A percentile compares a stretch with the other conserved stretches of the same genome.
phyloP scores from a whole-genome alignment of 2,797 vertebrate genomes.

The Mormyrops boulengeri region DNA sequence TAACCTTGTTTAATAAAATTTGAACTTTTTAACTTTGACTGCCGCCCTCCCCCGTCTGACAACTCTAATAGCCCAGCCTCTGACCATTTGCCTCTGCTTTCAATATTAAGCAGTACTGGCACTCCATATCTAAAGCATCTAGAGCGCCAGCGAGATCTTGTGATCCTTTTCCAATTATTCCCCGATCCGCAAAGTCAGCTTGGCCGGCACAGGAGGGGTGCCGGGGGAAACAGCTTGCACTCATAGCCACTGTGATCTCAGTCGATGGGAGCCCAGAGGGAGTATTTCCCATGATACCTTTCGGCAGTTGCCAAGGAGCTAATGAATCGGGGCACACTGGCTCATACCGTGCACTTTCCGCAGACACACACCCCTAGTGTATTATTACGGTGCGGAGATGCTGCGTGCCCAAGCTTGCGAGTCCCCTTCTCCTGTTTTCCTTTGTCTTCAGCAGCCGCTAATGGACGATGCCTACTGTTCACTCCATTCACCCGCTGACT shows the following conservation, averaged over 20 bases:
- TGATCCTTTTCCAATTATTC: neutral
- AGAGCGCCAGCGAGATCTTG: neutral
- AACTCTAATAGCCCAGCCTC: neutral
- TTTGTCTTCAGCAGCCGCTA: neutral
- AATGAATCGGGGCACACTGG: neutral
- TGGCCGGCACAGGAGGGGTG: neutral
- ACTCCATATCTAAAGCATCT: neutral
- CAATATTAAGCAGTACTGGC: neutral
- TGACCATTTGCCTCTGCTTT: neutral
- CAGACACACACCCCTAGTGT: neutral
- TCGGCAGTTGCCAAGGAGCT: slow-evolving; percentile 23
- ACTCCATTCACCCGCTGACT: neutral
- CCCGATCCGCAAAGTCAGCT: neutral
- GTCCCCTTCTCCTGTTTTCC: neutral
- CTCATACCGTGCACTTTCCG: neutral
- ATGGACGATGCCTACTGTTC: neutral
- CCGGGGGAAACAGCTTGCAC: neutral
- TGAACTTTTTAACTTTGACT: neutral
- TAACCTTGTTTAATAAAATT: neutral
- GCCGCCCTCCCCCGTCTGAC: neutral
- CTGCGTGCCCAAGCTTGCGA: neutral
- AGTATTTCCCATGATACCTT: slow-evolving; percentile 14
- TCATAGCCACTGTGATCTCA: neutral
- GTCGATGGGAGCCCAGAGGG: neutral
- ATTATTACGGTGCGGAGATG: neutral